These are phyloP conservation scores for Hanleya hanleyi DNA, from an alignment of 2,888 invertebrate species.

Conservation along the genomic window DNA sequence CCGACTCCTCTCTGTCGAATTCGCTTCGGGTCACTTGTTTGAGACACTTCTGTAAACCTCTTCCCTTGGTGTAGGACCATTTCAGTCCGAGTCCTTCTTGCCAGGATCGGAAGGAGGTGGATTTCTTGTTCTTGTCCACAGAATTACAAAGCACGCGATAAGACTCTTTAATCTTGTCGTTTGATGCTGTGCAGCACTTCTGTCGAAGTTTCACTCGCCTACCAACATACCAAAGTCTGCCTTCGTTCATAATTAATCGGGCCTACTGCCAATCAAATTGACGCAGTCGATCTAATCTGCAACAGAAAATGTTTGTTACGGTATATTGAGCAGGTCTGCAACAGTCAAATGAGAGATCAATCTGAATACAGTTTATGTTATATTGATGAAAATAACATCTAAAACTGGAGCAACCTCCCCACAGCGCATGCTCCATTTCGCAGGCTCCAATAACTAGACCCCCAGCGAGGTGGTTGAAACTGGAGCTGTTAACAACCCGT, in stretches of 20 bases:
- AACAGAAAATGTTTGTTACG: too few relatives aligned
- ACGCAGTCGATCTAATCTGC: too few relatives aligned
- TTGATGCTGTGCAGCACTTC: background rate
- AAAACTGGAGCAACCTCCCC: too few relatives aligned
- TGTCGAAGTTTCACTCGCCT: background rate
- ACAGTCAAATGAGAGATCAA: too few relatives aligned
- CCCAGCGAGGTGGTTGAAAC: too few relatives aligned
- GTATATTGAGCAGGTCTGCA: too few relatives aligned
- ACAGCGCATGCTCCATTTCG: too few relatives aligned
- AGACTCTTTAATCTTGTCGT: background rate
- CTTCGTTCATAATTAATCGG: conserved; percentile 7
- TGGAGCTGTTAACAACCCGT: too few relatives aligned
- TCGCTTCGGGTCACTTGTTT: background rate
- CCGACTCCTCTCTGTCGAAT: background rate
- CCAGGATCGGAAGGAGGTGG: background rate
- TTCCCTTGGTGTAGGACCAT: background rate
- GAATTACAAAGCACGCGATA: background rate
- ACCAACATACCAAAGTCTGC: background rate
- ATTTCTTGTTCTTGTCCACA: background rate
- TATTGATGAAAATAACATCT: too few relatives aligned
- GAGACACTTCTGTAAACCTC: background rate
- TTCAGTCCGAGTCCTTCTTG: background rate
- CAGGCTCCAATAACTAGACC: too few relatives aligned
- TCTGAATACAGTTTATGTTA: too few relatives aligned
- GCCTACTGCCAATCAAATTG: too few relatives aligned